phyloP scores from a whole-genome alignment of 1,140 invertebrate species.

The Protaetia brevitarsis region DNA sequence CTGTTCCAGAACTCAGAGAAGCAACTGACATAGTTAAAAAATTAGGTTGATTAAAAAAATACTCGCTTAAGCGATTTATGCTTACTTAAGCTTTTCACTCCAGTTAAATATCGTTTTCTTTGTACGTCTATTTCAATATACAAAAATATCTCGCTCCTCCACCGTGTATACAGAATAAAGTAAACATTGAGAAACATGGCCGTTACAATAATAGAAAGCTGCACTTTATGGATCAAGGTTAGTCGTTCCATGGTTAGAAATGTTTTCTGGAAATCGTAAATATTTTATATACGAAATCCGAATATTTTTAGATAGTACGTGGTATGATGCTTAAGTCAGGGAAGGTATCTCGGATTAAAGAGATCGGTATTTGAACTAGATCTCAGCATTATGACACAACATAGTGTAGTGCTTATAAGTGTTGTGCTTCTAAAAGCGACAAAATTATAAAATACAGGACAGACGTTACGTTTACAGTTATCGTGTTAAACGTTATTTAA shows the following conservation, averaged over 20 bases:
- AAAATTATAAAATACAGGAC: too few relatives aligned
- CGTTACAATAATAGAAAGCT: conserved; percentile 7
- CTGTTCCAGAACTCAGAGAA: background rate
- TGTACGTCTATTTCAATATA: background rate
- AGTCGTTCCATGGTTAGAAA: conserved; percentile 11
- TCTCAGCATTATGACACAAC: too few relatives aligned
- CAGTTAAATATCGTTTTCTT: too few relatives aligned
- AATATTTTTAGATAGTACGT: background rate
- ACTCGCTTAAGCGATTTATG: background rate
- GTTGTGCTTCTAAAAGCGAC: too few relatives aligned
- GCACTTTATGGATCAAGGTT: conserved; percentile 14
- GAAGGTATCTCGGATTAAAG: too few relatives aligned
- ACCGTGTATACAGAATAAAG: background rate
- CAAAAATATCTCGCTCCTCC: background rate
- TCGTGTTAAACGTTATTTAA: too few relatives aligned
- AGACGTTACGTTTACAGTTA: background rate
- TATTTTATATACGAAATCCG: background rate
- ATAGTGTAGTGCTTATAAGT: too few relatives aligned
- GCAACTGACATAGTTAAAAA: conserved; percentile 7
- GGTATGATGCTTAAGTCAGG: background rate
- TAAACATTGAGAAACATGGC: background rate
- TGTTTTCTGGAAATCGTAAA: background rate
- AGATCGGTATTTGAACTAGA: too few relatives aligned
- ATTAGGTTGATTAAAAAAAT: conserved; percentile 4
- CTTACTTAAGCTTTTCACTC: too few relatives aligned